A percentile compares a stretch with the other conserved stretches of the same genome.
phyloP scores from a whole-genome alignment of 2,888 invertebrate species.

The Melanargia galathea region DNA sequence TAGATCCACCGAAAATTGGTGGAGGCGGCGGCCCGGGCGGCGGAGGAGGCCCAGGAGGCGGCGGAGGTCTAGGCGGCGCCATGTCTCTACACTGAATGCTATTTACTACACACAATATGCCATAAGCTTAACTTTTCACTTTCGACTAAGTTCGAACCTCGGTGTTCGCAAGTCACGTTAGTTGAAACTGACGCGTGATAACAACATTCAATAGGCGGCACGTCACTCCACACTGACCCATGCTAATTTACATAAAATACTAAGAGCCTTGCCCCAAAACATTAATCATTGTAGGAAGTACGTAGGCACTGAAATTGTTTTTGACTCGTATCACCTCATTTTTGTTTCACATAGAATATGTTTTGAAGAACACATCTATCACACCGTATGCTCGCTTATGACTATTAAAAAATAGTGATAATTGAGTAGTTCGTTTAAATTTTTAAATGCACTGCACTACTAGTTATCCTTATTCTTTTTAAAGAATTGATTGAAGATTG shows the following conservation, averaged over 20 bases:
- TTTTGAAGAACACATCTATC: constrained; percentile 6
- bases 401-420: constrained; percentile 15
- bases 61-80: constrained; percentile 83
- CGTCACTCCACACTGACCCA: constrained; percentile 63
- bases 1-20: constrained; percentile 72
- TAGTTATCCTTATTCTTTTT: constrained; percentile 34
- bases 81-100: constrained; percentile 57
- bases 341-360: constrained; percentile 30
- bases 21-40: constrained; percentile 84
- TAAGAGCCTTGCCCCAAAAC: constrained; percentile 74
- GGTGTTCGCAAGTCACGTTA: constrained; percentile 50
- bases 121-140: constrained; percentile 41
- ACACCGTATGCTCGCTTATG: constrained; percentile 5
- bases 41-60: constrained; percentile 86
- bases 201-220: constrained; percentile 61
- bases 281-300: constrained; percentile 75
- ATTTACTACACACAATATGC: constrained; percentile 41
- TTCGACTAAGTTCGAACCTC: constrained; percentile 40
- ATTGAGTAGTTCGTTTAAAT: constrained; percentile 16
- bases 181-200: constrained; percentile 59
- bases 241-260: constrained; percentile 73
- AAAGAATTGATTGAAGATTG: constrained; percentile 39
- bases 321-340: constrained; percentile 60
- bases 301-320: constrained; percentile 73
- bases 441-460: constrained; percentile 7